phyloP scores from a whole-genome alignment of 2,888 invertebrate genomes.

The Mactromeris polynyma region DNA sequence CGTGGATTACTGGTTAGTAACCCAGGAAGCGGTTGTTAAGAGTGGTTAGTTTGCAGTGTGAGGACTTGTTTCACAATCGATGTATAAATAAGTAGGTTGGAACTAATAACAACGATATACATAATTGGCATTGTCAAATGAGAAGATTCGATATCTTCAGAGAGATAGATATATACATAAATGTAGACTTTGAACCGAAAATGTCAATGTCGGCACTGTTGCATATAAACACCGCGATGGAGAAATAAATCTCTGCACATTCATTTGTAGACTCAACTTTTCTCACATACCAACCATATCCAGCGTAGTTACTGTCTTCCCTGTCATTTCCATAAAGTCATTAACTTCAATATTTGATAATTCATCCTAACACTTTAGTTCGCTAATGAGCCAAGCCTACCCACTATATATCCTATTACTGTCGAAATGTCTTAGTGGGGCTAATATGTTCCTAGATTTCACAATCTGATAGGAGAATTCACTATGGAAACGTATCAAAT shows the following conservation, averaged over 20 bases:
- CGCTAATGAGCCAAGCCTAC: conserved; percentile 10
- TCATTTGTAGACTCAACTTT: background rate
- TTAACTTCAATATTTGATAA: background rate
- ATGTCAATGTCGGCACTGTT: background rate
- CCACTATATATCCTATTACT: background rate
- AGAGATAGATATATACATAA: too few relatives aligned
- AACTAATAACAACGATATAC: too few relatives aligned
- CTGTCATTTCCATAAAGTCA: background rate
- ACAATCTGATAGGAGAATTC: background rate
- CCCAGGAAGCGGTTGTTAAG: too few relatives aligned
- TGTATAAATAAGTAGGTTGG: too few relatives aligned
- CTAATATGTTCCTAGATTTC: background rate
- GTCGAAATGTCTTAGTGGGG: background rate
- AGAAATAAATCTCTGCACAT: background rate
- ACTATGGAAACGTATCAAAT: background rate
- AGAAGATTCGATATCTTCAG: too few relatives aligned
- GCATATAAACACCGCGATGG: background rate
- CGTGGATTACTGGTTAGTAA: too few relatives aligned
- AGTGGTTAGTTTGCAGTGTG: too few relatives aligned
- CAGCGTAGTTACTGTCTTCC: background rate
- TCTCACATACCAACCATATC: background rate
- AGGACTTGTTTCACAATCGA: too few relatives aligned
- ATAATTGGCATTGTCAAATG: too few relatives aligned
- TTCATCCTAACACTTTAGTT: background rate
- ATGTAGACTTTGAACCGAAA: background rate